A percentile compares a stretch with the other conserved stretches of the same genome.
Conservation (phyloP, 2,113 vertebrate genomes). For the Synchiropus splendidus region DNA sequence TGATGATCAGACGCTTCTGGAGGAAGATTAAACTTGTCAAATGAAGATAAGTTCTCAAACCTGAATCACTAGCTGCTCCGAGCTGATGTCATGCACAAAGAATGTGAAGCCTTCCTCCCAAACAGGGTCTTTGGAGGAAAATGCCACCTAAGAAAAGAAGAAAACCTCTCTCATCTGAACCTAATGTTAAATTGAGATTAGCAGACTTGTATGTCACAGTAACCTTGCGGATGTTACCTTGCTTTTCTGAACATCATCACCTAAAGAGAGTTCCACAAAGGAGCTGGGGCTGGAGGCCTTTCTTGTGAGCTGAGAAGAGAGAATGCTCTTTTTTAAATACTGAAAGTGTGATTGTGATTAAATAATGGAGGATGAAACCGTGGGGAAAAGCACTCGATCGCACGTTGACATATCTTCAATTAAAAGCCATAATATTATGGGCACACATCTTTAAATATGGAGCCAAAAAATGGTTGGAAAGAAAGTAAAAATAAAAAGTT, state of each 20-base stretch:
- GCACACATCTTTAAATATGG: too few relatives aligned
- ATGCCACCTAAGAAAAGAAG: conserved; percentile 71
- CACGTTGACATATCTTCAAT: too few relatives aligned
- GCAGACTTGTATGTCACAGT: neutral
- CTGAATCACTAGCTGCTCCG: conserved; percentile 78
- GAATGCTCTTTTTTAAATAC: too few relatives aligned
- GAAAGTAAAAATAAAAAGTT: too few relatives aligned
- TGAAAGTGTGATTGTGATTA: too few relatives aligned
- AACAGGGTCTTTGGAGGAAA: conserved; percentile 75
- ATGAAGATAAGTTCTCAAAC: conserved; percentile 44
- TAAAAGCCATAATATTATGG: too few relatives aligned
- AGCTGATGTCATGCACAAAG: conserved; percentile 73
- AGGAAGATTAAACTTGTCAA: neutral
- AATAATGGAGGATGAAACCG: too few relatives aligned
- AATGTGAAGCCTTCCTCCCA: conserved; percentile 92
- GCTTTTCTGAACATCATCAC: conserved; percentile 75
- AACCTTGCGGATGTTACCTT: conserved; percentile 68
- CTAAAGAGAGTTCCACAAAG: conserved; percentile 77
- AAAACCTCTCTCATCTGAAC: too few relatives aligned
- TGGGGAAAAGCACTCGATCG: too few relatives aligned
- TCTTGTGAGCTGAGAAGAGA: conserved; percentile 63
- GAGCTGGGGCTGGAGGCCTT: conserved; percentile 70
- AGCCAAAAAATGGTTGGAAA: too few relatives aligned
- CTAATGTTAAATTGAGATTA: neutral
- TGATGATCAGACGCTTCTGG: too few relatives aligned